These are phyloP conservation scores for Iphiclides podalirius DNA, from an alignment of 2,888 invertebrate species.

Conservation along the genomic window DNA sequence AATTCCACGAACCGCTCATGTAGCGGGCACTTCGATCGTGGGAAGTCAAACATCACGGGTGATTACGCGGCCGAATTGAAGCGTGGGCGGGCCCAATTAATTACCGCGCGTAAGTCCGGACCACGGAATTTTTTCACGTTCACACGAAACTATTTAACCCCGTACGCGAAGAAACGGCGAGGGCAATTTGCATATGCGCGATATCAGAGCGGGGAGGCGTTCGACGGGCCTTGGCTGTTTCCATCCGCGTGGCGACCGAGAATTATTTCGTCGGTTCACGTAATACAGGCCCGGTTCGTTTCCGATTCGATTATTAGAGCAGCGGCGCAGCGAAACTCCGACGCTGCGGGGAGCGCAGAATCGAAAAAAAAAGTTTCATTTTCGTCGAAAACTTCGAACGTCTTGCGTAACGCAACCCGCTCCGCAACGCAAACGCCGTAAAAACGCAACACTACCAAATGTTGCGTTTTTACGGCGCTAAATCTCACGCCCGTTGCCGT, in stretches of 20 bases:
- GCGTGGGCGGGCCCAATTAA: constrained; percentile 60
- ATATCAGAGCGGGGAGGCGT: constrained; percentile 50
- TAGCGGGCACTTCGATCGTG: too few species aligned
- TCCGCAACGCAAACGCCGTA: background rate
- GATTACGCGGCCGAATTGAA: too few species aligned
- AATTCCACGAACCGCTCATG: constrained; percentile 46
- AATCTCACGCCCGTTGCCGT: constrained; percentile 33
- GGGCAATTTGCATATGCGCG: constrained; percentile 42
- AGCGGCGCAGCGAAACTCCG: constrained; percentile 51
- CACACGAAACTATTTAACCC: constrained; percentile 46
- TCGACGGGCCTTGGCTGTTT: constrained; percentile 34
- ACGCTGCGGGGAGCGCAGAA: constrained; percentile 43
- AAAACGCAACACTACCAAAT: constrained; percentile 34
- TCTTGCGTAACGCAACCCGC: too few species aligned
- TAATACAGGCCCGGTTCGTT: constrained; percentile 50
- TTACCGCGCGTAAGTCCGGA: constrained; percentile 42
- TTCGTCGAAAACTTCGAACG: constrained; percentile 49
- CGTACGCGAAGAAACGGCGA: constrained; percentile 17
- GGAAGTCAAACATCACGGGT: constrained; percentile 47
- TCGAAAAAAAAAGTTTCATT: constrained; percentile 53
- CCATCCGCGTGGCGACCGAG: constrained; percentile 44
- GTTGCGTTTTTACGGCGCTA: constrained; percentile 22
- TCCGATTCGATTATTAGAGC: constrained; percentile 51
- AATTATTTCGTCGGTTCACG: constrained; percentile 50
- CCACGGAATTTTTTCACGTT: constrained; percentile 45